These are phyloP conservation scores for Planococcus citri DNA, from an alignment of 1,140 invertebrate genomes.

Conservation along the genomic window DNA sequence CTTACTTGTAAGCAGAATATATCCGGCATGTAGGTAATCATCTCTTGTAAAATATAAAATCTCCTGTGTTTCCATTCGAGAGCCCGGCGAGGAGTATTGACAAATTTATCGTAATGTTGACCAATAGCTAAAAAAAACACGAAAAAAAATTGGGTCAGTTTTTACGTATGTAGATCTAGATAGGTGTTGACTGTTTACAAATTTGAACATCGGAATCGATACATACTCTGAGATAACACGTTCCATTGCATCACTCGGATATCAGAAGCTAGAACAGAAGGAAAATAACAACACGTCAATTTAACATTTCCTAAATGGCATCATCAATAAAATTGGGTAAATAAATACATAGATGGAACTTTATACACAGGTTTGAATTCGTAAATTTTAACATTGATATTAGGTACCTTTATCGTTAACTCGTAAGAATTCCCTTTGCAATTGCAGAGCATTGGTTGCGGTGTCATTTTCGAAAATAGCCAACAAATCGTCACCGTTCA, in stretches of 20 bases:
- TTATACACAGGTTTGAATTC: too few relatives aligned
- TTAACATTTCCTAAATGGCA: too few relatives aligned
- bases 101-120: constrained; percentile 58
- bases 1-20: constrained; percentile 57
- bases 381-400: too few relatives aligned
- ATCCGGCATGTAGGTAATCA: constrained; percentile 52
- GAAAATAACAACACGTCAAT: background rate
- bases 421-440: background rate
- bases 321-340: too few relatives aligned
- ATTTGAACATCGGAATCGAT: background rate
- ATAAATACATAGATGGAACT: too few relatives aligned
- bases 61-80: constrained; percentile 54
- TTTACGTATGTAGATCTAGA: too few relatives aligned
- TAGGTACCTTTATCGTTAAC: background rate
- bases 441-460: background rate
- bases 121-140: constrained; percentile 47
- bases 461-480: constrained; percentile 36
- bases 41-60: constrained; percentile 57
- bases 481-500: constrained; percentile 40
- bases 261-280: background rate
- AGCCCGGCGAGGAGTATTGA: constrained; percentile 53
- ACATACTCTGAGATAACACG: constrained; percentile 57
- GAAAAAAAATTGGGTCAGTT: constrained; percentile 19
- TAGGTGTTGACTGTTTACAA: too few relatives aligned
- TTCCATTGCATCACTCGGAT: constrained; percentile 64